A percentile compares a stretch with the other conserved stretches of the same genome.
These are phyloP conservation scores for Mormyrus iriodes DNA, from an alignment of 2,113 vertebrate species.

Conservation along the genomic window DNA sequence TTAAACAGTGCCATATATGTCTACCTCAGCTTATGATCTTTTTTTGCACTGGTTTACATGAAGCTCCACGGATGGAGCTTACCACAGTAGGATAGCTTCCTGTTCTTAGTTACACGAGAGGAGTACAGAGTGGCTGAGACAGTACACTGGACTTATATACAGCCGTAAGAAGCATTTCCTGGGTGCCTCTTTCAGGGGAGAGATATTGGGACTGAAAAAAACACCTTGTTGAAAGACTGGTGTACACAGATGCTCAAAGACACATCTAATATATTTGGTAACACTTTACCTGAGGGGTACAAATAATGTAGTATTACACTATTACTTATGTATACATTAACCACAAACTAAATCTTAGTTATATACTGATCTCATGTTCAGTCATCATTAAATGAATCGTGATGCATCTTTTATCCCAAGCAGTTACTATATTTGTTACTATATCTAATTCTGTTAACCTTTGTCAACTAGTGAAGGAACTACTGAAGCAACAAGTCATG, in stretches of 20 bases:
- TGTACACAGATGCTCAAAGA: neutral
- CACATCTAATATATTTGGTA: neutral
- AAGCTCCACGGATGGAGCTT: neutral
- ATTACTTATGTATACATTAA: neutral
- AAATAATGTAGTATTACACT: neutral
- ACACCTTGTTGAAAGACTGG: neutral
- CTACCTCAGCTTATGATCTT: neutral
- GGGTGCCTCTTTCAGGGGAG: neutral
- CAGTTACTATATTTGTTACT: neutral
- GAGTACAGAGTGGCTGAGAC: neutral
- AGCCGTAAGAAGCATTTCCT: neutral
- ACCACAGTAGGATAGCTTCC: neutral
- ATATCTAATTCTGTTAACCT: neutral
- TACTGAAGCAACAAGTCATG: neutral
- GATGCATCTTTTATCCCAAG: neutral
- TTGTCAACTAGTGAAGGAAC: neutral
- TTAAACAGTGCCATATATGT: neutral
- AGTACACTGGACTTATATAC: neutral
- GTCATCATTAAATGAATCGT: neutral
- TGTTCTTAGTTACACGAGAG: neutral
- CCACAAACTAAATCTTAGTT: neutral
- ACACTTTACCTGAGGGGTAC: neutral
- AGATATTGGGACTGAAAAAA: neutral
- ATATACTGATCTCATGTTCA: neutral
- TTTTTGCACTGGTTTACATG: neutral